phyloP scores from a whole-genome alignment of 1,140 invertebrate species.

The Papilio xuthus region DNA sequence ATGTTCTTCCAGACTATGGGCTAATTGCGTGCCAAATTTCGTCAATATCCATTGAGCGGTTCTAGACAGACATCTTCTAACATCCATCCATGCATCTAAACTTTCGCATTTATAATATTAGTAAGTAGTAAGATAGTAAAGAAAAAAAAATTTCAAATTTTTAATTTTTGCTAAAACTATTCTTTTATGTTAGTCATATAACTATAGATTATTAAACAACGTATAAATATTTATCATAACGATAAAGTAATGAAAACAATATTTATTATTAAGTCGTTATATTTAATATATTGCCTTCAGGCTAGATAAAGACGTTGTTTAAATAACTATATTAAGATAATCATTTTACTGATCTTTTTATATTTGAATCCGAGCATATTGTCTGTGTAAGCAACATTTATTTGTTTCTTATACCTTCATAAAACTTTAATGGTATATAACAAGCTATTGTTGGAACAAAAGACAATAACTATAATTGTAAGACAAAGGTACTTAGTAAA shows the following conservation, averaged over 20 bases:
- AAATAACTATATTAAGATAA: conserved; percentile 7
- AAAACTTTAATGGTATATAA: background rate
- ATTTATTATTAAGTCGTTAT: conserved; percentile 3
- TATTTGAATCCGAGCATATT: background rate
- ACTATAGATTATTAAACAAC: too few species aligned
- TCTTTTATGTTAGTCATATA: too few species aligned
- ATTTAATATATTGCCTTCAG: background rate
- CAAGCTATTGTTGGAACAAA: background rate
- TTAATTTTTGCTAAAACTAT: too few species aligned
- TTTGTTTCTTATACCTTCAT: background rate
- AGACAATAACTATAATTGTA: background rate
- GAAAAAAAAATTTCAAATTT: too few species aligned
- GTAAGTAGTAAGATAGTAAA: too few species aligned
- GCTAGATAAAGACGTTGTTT: background rate
- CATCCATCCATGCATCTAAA: too few species aligned
- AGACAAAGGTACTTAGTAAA: background rate
- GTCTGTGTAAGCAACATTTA: background rate
- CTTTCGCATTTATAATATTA: too few species aligned
- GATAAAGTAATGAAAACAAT: background rate
- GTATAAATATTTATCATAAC: background rate
- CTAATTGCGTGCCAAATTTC: too few species aligned
- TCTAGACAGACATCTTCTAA: too few species aligned
- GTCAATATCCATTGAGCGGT: too few species aligned
- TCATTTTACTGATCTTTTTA: background rate
- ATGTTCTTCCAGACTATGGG: too few species aligned